These are phyloP conservation scores for Pygathrix nemaeus DNA, from an alignment of 2,113 vertebrate species.

Conservation along the genomic window DNA sequence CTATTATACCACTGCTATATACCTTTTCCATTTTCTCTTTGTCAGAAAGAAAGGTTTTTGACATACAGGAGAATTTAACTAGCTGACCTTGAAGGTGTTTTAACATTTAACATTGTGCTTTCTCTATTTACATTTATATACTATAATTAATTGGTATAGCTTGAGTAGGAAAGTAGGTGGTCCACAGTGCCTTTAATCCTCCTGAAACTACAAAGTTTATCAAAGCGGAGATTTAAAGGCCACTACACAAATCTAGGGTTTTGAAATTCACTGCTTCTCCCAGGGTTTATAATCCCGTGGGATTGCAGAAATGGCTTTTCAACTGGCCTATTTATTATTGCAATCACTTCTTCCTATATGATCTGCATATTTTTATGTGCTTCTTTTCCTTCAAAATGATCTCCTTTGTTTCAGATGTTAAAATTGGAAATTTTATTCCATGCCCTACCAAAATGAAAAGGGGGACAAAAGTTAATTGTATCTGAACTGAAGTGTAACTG, in stretches of 20 bases:
- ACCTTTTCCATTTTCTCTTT: neutral
- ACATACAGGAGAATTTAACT: neutral
- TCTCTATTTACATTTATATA: conserved; percentile 1
- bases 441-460: conserved; percentile 75
- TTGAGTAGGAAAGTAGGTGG: conserved; percentile 33
- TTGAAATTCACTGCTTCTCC: neutral
- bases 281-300: conserved; percentile 34
- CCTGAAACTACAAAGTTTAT: conserved; percentile 24
- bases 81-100: neutral
- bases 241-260: neutral
- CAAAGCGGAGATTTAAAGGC: conserved; percentile 34
- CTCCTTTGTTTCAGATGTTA: conserved; percentile 75
- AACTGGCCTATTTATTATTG: conserved; percentile 29
- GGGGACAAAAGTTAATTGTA: conserved; percentile 86
- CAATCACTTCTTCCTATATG: conserved; percentile 38
- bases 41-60: neutral
- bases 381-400: conserved; percentile 40
- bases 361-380: conserved; percentile 66
- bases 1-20: neutral
- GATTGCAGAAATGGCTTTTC: conserved; percentile 48
- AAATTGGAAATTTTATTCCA: conserved; percentile 57
- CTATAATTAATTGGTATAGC: conserved; percentile 40
- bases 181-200: conserved; percentile 29
- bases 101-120: conserved; percentile 4
- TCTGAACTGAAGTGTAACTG: conserved; percentile 86